Evolutionary conservation across 2,888 invertebrate species (phyloP), one percentile per base, ranked within the genome.

Genomic region (Neuroscelio doddi): DNA sequence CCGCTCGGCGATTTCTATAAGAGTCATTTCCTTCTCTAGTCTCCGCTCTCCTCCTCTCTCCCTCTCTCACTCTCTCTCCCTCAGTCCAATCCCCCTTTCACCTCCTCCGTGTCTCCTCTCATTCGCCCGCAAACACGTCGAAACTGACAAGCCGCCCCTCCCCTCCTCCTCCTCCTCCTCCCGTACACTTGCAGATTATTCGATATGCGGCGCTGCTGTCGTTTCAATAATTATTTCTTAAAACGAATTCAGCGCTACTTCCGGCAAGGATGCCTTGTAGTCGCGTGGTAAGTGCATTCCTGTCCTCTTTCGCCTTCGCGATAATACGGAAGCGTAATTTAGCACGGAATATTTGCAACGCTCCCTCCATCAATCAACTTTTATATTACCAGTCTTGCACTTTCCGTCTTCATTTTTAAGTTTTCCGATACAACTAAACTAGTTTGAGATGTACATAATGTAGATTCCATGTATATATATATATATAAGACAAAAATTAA

Each of bases 221-320:
- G 65, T 64, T 62, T 63, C 68, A 61, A 74, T 73, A 73, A 74
- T 75, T 75, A 71, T 74, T 72, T 73, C 73, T 74, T 75, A 74
- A 75, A 65, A 68, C 70, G 56, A 71, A 74, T 75, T 70, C 67
- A 65, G 51, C 57, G 53, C 47, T 66, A 64, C 52, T 72, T 73
- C 72, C 73, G 64, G 24, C 55, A 49, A 62, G 58, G 45, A 32
- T 44, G 69, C 50, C 58, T 59, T n/a, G 61, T 63, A 50, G 42
- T 61, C 61, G 65, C 61, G 68, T 45, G 50, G 66, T 64, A 42
- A 62, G 64, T 46, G 30, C 41, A 21, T 41, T 44, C 27, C 24
- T 45, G 30, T 27, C 16, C 42, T 24, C 15, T 41, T 46, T 30
- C 55, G 34, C 42, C 50, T 30, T 59, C 61, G 41, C 61, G 63